phyloP scores from a whole-genome alignment of 1,140 invertebrate genomes.

The Pseudomyrmex flavicornis region DNA sequence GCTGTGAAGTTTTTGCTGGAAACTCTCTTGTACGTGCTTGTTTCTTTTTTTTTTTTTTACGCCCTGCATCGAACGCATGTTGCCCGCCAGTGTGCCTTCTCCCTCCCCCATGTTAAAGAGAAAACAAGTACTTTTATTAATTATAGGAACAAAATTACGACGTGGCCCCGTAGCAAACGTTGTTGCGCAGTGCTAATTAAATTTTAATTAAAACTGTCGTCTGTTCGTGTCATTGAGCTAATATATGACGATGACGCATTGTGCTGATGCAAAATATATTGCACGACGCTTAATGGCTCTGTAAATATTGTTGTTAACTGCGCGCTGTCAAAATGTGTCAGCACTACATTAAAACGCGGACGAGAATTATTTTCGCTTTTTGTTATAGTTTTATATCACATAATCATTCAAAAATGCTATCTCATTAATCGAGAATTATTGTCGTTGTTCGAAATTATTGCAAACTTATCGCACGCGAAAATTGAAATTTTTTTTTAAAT shows the following conservation, averaged over 20 bases:
- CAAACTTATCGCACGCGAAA: background rate
- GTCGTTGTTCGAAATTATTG: background rate
- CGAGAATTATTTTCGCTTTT: too few relatives aligned
- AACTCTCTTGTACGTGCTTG: background rate
- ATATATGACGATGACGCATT: constrained; percentile 43
- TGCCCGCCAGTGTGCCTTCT: background rate
- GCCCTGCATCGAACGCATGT: background rate
- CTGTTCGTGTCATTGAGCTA: constrained; percentile 45
- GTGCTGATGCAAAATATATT: constrained; percentile 24
- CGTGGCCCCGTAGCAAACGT: constrained; percentile 18
- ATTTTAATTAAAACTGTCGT: constrained; percentile 60
- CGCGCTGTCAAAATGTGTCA: too few relatives aligned
- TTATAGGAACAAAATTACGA: constrained; percentile 51
- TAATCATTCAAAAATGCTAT: background rate
- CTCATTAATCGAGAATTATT: background rate
- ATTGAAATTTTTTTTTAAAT: too few relatives aligned
- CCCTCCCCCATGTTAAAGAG: constrained; percentile 12
- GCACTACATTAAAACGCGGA: too few relatives aligned
- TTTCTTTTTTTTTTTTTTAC: background rate
- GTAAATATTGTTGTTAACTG: background rate
- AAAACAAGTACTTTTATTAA: constrained; percentile 49
- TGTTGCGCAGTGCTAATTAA: constrained; percentile 51
- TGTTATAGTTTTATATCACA: background rate
- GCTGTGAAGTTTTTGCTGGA: background rate
- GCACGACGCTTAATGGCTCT: constrained; percentile 9